These are phyloP conservation scores for Synodontis membranacea DNA, from an alignment of 2,113 vertebrate species.

Conservation along the genomic window DNA sequence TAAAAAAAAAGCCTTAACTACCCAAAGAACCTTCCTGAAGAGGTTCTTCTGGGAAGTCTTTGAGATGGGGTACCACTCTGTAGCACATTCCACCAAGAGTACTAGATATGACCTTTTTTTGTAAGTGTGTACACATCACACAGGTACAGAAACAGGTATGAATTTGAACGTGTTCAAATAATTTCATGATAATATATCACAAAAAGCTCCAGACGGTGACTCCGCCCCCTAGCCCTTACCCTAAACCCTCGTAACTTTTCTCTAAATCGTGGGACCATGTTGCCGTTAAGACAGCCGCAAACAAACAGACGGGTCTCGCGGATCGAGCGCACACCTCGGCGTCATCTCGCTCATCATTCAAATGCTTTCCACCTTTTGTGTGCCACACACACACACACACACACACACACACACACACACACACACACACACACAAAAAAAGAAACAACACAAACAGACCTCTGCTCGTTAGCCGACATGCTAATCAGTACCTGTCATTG, in stretches of 20 bases:
- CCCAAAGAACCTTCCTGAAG: not conserved
- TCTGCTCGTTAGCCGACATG: slow-evolving; percentile 61
- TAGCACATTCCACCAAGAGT: not conserved
- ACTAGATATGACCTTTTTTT: not conserved
- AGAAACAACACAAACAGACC: slow-evolving; percentile 66
- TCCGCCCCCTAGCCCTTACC: not conserved
- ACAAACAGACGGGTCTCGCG: slow-evolving; percentile 29
- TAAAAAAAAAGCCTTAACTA: not conserved
- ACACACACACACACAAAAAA: slow-evolving; percentile 49
- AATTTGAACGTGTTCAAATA: not conserved
- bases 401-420: slow-evolving; percentile 49
- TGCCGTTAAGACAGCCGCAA: not conserved
- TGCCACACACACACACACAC: slow-evolving; percentile 53
- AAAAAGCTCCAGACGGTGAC: not conserved
- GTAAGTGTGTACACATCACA: not conserved
- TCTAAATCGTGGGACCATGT: not conserved
- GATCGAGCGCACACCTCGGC: slow-evolving; percentile 54
- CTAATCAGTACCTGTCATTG: slow-evolving; percentile 74
- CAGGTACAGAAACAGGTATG: not conserved
- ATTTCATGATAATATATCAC: not conserved
- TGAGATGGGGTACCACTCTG: not conserved
- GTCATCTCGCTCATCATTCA: slow-evolving; percentile 68
- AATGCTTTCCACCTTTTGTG: slow-evolving; percentile 72
- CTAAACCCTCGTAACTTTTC: not conserved
- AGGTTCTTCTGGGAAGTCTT: not conserved